These are phyloP conservation scores for Morpho achilles DNA, from an alignment of 2,888 invertebrate species.

Conservation along the genomic window DNA sequence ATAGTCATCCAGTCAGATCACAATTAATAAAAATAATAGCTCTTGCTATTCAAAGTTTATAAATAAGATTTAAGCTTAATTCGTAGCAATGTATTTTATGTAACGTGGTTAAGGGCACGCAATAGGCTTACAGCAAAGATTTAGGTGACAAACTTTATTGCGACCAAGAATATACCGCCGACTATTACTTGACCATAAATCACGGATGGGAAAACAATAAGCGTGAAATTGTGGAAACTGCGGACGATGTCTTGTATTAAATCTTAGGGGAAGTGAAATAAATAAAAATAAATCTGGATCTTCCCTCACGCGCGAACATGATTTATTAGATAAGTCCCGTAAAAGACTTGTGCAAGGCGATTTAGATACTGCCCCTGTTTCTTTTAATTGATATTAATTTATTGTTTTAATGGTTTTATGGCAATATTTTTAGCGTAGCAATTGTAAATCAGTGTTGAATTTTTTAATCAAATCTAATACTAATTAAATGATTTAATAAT, in stretches of 20 bases:
- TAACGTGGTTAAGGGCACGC: constrained; percentile 30
- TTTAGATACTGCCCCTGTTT: constrained; percentile 29
- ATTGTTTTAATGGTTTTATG: constrained; percentile 16
- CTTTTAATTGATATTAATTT: constrained; percentile 54
- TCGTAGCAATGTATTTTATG: constrained; percentile 17
- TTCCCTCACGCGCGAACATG: constrained; percentile 65
- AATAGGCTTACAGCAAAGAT: constrained; percentile 74
- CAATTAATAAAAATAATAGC: no score
- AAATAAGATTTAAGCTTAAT: constrained; percentile 5
- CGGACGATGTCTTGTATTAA: constrained; percentile 72
- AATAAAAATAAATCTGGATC: constrained; percentile 75
- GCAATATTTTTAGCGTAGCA: neutral
- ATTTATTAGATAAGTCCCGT: constrained; percentile 56
- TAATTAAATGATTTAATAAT: no score
- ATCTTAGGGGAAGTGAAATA: constrained; percentile 76
- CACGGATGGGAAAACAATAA: constrained; percentile 80
- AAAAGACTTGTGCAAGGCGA: constrained; percentile 31
- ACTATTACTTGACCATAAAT: constrained; percentile 75
- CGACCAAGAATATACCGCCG: constrained; percentile 71
- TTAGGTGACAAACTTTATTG: constrained; percentile 78
- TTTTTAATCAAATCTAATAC: no score
- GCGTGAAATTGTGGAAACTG: constrained; percentile 80
- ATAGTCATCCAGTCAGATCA: no score
- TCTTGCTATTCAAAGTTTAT: no score
- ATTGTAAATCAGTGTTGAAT: no score